A percentile compares a stretch with the other conserved stretches of the same genome.
Evolutionary conservation across 2,797 vertebrate genomes (phyloP).

Genomic region (Staurois parvus): DNA sequence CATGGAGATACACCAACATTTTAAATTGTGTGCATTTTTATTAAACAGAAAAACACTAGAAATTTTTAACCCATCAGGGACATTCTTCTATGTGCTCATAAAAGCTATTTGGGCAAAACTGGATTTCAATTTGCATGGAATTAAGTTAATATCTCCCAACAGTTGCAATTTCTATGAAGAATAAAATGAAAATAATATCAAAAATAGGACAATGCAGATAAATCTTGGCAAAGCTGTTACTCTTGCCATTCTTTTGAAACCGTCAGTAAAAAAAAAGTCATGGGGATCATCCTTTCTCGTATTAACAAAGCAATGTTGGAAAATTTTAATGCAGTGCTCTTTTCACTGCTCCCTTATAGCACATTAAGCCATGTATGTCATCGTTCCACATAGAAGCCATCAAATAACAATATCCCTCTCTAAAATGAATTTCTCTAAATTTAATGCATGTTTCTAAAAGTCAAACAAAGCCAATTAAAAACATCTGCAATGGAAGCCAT

Average conservation of each 20-base stretch:
- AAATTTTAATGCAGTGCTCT: conserved; percentile 4
- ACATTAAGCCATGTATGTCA: not conserved
- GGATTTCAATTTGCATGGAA: not conserved
- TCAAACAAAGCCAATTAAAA: too few relatives aligned
- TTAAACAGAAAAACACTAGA: not conserved
- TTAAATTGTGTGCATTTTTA: not conserved
- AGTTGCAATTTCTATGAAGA: not conserved
- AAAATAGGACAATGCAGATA: not conserved
- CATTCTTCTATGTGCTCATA: not conserved
- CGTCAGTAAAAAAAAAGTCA: not conserved
- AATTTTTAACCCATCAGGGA: not conserved
- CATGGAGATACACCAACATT: not conserved
- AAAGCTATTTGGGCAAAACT: not conserved
- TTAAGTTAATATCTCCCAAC: not conserved
- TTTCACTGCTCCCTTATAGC: conserved; percentile 1
- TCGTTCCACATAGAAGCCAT: not conserved
- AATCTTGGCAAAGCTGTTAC: not conserved
- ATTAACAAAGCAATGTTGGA: conserved; percentile 14
- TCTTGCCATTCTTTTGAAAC: not conserved
- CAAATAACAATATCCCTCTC: not conserved
- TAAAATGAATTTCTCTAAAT: not conserved
- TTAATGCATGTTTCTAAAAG: not conserved
- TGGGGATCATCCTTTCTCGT: not conserved
- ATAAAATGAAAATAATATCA: not conserved
- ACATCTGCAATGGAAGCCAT: not conserved